Percentiles rank a stretch among this genome's conserved stretches.
These are phyloP conservation scores for Monoplex corrugatus DNA, from an alignment of 2,888 invertebrate species.

Conservation along the genomic window DNA sequence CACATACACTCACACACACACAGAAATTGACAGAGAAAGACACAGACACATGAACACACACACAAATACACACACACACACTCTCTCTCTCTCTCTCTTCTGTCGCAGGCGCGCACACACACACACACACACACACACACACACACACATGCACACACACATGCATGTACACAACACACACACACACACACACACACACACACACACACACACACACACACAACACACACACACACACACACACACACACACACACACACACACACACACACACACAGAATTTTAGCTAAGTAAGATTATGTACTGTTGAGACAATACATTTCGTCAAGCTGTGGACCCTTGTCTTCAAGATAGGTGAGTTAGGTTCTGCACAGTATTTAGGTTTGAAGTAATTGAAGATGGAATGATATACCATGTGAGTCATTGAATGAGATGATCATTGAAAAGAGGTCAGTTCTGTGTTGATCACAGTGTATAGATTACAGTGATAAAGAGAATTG, in stretches of 20 bases:
- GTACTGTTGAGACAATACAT: not conserved
- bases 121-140: not conserved
- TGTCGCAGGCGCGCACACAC: too few species aligned
- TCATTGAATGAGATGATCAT: too few species aligned
- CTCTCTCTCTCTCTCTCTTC: too few species aligned
- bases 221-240: not conserved
- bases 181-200: not conserved
- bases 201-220: slow-evolving; percentile 4
- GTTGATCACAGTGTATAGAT: too few species aligned
- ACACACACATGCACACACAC: too few species aligned
- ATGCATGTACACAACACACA: too few species aligned
- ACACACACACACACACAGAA: not conserved
- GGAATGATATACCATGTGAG: too few species aligned
- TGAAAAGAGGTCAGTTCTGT: too few species aligned
- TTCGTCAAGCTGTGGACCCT: not conserved
- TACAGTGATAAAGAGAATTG: too few species aligned
- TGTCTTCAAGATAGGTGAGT: not conserved
- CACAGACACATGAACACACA: not conserved
- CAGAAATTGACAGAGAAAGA: not conserved
- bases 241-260: slow-evolving; percentile 9
- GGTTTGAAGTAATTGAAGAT: not conserved
- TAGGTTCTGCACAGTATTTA: too few species aligned
- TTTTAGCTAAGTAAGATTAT: not conserved
- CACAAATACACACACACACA: not conserved
- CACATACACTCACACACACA: not conserved